phyloP scores from a whole-genome alignment of 2,113 vertebrate genomes.

The Gallinago paraguaiae region DNA sequence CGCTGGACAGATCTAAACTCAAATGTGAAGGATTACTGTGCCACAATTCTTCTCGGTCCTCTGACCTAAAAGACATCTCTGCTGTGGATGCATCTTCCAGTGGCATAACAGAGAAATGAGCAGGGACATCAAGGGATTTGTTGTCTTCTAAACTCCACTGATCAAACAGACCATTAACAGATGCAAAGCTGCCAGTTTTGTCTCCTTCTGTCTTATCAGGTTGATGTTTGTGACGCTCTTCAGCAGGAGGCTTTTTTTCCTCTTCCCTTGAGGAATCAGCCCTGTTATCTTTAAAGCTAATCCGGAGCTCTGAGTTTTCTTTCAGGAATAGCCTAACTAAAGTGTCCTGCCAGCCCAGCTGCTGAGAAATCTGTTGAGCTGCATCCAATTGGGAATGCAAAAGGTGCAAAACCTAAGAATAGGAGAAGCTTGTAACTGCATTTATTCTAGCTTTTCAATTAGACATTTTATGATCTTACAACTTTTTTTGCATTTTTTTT shows the following conservation, averaged over 20 bases:
- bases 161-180: constrained; percentile 70
- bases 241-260: constrained; percentile 47
- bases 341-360: constrained; percentile 96
- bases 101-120: constrained; percentile 44
- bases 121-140: constrained; percentile 79
- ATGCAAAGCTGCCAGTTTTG: constrained; percentile 54
- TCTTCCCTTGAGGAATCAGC: constrained; percentile 73
- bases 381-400: constrained; percentile 89
- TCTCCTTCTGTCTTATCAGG: constrained; percentile 75
- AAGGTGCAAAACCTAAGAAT: constrained; percentile 86
- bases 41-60: constrained; percentile 80
- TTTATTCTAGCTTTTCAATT: background rate
- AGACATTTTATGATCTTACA: background rate
- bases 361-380: constrained; percentile 87
- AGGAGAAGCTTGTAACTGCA: background rate
- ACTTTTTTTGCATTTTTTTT: background rate
- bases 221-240: constrained; percentile 68
- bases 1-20: constrained; percentile 86
- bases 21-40: constrained; percentile 80
- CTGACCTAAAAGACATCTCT: constrained; percentile 74
- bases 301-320: constrained; percentile 69
- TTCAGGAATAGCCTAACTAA: constrained; percentile 87
- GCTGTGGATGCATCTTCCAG: constrained; percentile 79
- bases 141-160: constrained; percentile 79
- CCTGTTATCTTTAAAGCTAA: constrained; percentile 42